A percentile compares a stretch with the other conserved stretches of the same genome.
phyloP scores from a whole-genome alignment of 2,888 invertebrate species.

The Epistrophe eligans region DNA sequence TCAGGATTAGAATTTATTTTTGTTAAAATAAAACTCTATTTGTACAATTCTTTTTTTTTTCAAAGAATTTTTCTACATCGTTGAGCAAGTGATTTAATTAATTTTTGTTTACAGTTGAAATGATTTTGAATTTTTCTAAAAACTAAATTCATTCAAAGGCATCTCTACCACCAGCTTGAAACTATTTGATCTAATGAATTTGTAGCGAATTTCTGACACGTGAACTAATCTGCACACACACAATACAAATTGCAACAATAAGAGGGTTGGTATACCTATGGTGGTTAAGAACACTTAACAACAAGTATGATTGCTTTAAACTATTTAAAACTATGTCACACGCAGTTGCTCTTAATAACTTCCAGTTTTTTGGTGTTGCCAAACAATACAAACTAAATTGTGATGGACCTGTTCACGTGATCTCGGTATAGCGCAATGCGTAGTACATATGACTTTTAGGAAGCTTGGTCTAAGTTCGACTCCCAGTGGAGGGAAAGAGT shows the following conservation, averaged over 20 bases:
- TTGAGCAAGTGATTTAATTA: constrained; percentile 45
- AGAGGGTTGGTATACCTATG: constrained; percentile 19
- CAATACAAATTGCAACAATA: constrained; percentile 46
- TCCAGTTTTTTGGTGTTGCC: too few species aligned
- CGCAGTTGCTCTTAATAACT: neutral
- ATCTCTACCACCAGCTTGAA: neutral
- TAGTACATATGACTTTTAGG: too few species aligned
- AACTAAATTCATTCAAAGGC: constrained; percentile 3
- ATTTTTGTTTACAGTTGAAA: constrained; percentile 33
- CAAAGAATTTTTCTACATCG: constrained; percentile 45
- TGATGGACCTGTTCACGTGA: too few species aligned
- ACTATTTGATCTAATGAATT: constrained; percentile 3
- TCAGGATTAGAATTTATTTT: constrained; percentile 54
- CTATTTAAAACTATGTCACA: neutral
- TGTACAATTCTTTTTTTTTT: neutral
- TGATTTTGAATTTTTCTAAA: constrained; percentile 1
- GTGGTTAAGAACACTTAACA: constrained; percentile 29
- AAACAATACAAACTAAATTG: too few species aligned
- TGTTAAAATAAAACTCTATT: neutral
- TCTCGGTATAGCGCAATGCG: too few species aligned
- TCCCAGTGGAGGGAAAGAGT: too few species aligned
- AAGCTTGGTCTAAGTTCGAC: too few species aligned
- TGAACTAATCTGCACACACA: constrained; percentile 52
- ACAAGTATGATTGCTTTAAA: neutral
- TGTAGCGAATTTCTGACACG: constrained; percentile 54